phyloP scores from a whole-genome alignment of 2,113 vertebrate species.

The Mohoua ochrocephala region DNA sequence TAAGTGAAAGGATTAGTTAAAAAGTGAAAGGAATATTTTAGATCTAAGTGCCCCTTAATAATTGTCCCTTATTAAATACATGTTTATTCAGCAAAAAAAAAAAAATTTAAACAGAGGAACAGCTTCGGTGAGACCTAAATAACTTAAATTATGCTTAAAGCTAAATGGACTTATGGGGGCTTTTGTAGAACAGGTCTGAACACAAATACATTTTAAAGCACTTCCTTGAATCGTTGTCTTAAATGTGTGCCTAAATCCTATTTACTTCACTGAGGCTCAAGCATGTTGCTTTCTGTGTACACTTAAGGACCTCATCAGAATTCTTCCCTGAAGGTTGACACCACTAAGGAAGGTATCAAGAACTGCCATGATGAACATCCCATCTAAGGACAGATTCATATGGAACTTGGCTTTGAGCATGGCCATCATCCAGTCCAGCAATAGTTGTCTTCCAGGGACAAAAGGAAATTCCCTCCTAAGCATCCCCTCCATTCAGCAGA shows the following conservation, averaged over 20 bases:
- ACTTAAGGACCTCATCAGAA: background rate
- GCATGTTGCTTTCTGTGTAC: background rate
- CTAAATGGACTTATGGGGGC: background rate
- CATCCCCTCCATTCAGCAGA: fast-evolving
- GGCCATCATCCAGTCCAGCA: background rate
- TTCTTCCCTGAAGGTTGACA: background rate
- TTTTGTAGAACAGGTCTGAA: background rate
- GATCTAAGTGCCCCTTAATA: background rate
- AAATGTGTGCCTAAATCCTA: background rate
- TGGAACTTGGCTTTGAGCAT: background rate
- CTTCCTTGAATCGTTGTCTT: background rate
- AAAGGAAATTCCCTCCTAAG: background rate
- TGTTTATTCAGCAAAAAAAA: background rate
- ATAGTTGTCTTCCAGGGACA: background rate
- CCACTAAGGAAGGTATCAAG: background rate
- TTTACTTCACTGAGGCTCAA: background rate
- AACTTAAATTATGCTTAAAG: background rate
- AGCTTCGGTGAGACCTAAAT: background rate
- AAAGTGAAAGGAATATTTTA: background rate
- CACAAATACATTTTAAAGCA: background rate
- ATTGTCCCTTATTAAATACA: background rate
- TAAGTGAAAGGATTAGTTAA: background rate
- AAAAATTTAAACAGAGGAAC: background rate
- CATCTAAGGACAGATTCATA: background rate
- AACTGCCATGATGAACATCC: background rate